Base-by-base conservation (phyloP, 2,113 vertebrate genomes). In the Lycaon pictus region DNA sequence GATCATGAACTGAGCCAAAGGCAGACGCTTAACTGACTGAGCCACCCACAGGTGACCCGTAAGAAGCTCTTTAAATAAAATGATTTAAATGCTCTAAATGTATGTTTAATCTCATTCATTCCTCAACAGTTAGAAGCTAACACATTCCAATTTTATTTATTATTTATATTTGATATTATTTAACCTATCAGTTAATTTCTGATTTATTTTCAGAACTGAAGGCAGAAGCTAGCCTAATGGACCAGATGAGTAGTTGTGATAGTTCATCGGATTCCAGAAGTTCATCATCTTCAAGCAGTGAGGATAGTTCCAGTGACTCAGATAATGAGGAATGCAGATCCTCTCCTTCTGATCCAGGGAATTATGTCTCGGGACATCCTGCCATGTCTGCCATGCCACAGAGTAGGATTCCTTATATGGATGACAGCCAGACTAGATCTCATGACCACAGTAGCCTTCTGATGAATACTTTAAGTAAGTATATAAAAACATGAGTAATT, bases 381-480 rank as follows among this genome's bases (percentile, higher is more conserved):
- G 97, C 99, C 98, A 27, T 97, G 98, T 98, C 98, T 99, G 90
- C 98, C 82, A 86, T 96, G 71, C 74, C 98, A 95, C 98, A 99
- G 94, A 98, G 98, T 98, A 98, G 99, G 98, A 55, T 97, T 98
- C 96, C 98, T 98, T 98, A 99, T 94, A 84, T 84, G 85, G 98
- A 99, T 95, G 87, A 91, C 84, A 71, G 97, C 97, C 98, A 97
- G 98, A 98, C 98, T 88, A 98, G 98, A 95, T 97, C 98, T 86
- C 99, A 99, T 90, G 99, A 99, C 95, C 98, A 97, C 65, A 98
- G 98, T 83, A 99, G 98, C 89, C 99, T 99, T 97, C 98, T 99
- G 98, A 99, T 99, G 98, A 99, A 98, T 99, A 99, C 99, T 51
- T 99, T 99, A 97, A 99, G 99, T 99, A 98, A 99, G 99, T 99